These are phyloP conservation scores for Squalus acanthias DNA, from an alignment of 2,797 vertebrate genomes.

Conservation along the genomic window DNA sequence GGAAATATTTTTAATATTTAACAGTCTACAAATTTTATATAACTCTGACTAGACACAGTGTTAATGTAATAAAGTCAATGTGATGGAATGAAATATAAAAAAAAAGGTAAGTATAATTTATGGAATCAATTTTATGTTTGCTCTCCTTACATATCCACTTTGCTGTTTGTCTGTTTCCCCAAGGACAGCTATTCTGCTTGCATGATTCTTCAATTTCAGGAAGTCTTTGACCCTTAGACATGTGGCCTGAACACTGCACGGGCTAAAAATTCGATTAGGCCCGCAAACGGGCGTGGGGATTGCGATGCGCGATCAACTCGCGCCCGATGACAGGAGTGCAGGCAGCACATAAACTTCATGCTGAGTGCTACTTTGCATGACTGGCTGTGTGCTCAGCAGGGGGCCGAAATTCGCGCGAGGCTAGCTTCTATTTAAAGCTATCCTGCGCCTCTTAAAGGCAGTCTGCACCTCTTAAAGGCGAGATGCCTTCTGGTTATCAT, in stretches of 20 bases:
- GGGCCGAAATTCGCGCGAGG: too few species aligned
- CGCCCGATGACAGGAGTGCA: too few species aligned
- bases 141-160: neutral
- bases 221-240: neutral
- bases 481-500: too few species aligned
- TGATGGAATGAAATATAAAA: neutral
- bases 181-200: neutral
- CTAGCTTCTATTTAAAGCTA: too few species aligned
- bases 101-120: neutral
- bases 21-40: neutral
- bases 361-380: too few species aligned
- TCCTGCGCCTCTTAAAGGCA: too few species aligned
- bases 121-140: neutral
- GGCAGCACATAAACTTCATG: too few species aligned
- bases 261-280: too few species aligned
- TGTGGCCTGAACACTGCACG: neutral
- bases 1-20: slow-evolving; percentile 24
- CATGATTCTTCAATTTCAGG: neutral
- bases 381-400: too few species aligned
- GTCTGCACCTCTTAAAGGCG: too few species aligned
- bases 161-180: neutral
- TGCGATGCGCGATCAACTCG: too few species aligned
- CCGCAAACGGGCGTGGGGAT: too few species aligned
- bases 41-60: neutral
- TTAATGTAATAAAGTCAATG: neutral